These are phyloP conservation scores for Drosophila subobscura DNA, from an alignment of 1,140 invertebrate genomes.

Conservation along the genomic window DNA sequence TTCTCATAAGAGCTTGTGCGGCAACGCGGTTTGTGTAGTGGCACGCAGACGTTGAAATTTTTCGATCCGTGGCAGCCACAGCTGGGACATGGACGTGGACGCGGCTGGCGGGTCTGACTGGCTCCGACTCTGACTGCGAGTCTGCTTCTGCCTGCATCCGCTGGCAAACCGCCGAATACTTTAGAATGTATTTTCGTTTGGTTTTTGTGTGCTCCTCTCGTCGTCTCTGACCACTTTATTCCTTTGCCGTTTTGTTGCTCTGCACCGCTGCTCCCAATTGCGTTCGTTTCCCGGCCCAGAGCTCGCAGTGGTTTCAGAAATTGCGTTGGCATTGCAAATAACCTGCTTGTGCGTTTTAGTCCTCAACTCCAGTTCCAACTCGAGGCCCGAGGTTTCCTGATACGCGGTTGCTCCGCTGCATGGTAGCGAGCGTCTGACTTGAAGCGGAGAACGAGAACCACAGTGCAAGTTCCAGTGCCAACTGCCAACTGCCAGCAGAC, in stretches of 20 bases:
- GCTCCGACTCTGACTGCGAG: neutral
- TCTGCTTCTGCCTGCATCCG: neutral
- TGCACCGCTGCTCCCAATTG: neutral
- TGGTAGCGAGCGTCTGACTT: too few relatives aligned
- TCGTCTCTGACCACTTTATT: slow-evolving; percentile 7
- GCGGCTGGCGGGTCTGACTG: neutral
- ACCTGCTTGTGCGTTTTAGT: slow-evolving; percentile 18
- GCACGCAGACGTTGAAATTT: neutral
- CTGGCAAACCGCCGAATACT: neutral
- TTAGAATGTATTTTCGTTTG: slow-evolving; percentile 8
- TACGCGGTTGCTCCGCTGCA: too few relatives aligned
- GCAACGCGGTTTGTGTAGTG: neutral
- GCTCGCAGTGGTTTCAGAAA: slow-evolving; percentile 8
- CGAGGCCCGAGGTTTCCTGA: too few relatives aligned
- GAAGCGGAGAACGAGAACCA: neutral
- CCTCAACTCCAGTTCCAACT: neutral
- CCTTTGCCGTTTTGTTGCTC: slow-evolving; percentile 21
- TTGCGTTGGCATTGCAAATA: slow-evolving; percentile 52
- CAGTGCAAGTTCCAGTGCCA: neutral
- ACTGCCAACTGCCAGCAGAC: neutral
- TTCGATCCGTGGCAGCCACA: slow-evolving; percentile 3
- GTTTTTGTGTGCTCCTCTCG: slow-evolving; percentile 4
- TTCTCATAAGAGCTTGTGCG: slow-evolving; percentile 18
- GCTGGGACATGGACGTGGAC: neutral
- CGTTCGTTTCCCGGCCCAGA: slow-evolving; percentile 9